Evolutionary conservation across 2,888 invertebrate genomes (phyloP).

Genomic region (Cetonia aurata): DNA sequence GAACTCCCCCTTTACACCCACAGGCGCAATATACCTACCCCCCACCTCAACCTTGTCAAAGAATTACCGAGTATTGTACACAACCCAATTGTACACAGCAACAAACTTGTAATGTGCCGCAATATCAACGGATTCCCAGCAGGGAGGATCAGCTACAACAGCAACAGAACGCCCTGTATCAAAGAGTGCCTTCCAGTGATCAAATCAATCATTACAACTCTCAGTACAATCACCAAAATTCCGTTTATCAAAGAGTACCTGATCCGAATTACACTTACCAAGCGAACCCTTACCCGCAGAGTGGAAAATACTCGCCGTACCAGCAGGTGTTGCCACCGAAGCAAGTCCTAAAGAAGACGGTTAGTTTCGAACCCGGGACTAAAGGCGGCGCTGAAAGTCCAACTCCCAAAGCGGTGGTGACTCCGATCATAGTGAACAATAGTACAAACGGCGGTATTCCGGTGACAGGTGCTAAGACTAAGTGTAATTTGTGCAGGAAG

Average conservation of each 20-base stretch:
- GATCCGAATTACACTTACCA: slow-evolving; percentile 61
- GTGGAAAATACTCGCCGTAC: slow-evolving; percentile 69
- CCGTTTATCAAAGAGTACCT: slow-evolving; percentile 58
- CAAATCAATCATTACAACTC: slow-evolving; percentile 43
- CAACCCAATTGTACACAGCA: slow-evolving; percentile 33
- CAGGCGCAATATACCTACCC: slow-evolving; percentile 31
- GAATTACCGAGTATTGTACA: slow-evolving; percentile 31
- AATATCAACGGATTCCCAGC: slow-evolving; percentile 53
- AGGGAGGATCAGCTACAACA: slow-evolving; percentile 42
- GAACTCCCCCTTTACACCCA: slow-evolving; percentile 12
- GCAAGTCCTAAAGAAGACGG: slow-evolving; percentile 74
- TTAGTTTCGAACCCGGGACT: slow-evolving; percentile 80
- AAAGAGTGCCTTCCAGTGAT: slow-evolving; percentile 56
- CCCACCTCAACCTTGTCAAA: slow-evolving; percentile 17
- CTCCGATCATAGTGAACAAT: slow-evolving; percentile 64
- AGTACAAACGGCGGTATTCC: slow-evolving; percentile 23
- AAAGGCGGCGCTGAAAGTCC: slow-evolving; percentile 70
- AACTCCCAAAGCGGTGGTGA: slow-evolving; percentile 61
- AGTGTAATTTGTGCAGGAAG: slow-evolving; percentile 90
- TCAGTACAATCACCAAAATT: slow-evolving; percentile 48
- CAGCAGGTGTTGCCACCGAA: slow-evolving; percentile 75
- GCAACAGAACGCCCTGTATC: slow-evolving; percentile 54
- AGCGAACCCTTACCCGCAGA: slow-evolving; percentile 62
- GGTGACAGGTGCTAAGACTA: slow-evolving; percentile 23
- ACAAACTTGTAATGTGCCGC: slow-evolving; percentile 44